Evolutionary conservation across 1,140 invertebrate genomes (phyloP), one percentile per base, ranked within the genome.

Genomic region (Neodiprion pinetum): DNA sequence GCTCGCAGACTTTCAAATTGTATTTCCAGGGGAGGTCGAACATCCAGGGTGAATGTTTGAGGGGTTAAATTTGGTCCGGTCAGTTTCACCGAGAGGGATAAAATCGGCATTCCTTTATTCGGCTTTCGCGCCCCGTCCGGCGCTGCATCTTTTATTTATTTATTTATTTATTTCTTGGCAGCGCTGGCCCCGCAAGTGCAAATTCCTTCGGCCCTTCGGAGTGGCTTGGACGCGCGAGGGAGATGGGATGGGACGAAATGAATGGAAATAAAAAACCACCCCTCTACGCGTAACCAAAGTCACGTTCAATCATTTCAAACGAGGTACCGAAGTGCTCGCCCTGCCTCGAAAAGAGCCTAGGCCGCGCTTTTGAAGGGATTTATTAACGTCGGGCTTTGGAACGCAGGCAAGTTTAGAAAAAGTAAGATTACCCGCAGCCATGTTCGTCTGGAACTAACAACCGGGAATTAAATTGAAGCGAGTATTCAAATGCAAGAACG

Each of bases 131-230:
- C 53, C 53, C 7, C n/a, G 28, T 40, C n/a, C 53, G n/a, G 53
- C 11, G n/a, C 11, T 40, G n/a, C 53, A 61, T 61, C 53, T 61
- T 61, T 61, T 61, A 61, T 61, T 61, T 61, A 61, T 61, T 61
- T 40, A 40, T 40, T 40, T 40, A 40, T 40, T 40, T 40, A 40
- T 40, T 40, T 40, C 28, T 5, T 5, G 28, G 28, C 28, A 40
- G 28, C 28, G 28, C 28, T 40, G 28, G 28, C 28, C 53, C n/a
- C 11, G 11, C 9, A 17, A 61, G n/a, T 61, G 53, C 53, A 61
- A 61, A 61, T 61, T 61, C n/a, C 9, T 17, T 61, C 53, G 53
- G 53, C 53, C 53, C 11, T 61, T 14, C n/a, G 11, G 53, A 17
- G 53, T 14, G 28, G 2, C 53, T 61, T 17, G n/a, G n/a, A 11